These are phyloP conservation scores for Myoxocephalus aenaeus DNA, from an alignment of 2,797 vertebrate species.

Conservation along the genomic window DNA sequence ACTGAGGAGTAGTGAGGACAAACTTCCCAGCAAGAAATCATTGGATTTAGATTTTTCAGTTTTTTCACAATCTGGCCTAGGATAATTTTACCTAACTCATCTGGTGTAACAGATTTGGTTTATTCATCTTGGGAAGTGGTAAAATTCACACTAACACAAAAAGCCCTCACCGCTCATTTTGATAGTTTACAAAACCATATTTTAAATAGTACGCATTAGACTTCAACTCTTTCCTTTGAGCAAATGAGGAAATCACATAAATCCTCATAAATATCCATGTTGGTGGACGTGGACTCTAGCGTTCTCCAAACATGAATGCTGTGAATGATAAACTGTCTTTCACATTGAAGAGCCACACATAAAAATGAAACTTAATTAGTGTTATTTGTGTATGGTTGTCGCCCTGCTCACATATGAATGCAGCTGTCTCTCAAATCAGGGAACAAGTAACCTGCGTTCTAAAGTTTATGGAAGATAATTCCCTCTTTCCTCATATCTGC, in stretches of 20 bases:
- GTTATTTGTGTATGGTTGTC: constrained; percentile 58
- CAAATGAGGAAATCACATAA: constrained; percentile 63
- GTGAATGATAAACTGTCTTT: constrained; percentile 44
- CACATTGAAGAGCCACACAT: constrained; percentile 2
- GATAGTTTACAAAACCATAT: constrained; percentile 43
- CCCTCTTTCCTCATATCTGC: constrained; percentile 42
- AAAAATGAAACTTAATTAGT: constrained; percentile 15
- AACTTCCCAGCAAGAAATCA: constrained; percentile 3
- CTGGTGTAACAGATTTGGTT: constrained; percentile 40
- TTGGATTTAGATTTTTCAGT: constrained; percentile 34
- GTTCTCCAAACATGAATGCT: constrained; percentile 38
- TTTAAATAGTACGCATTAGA: constrained; percentile 39
- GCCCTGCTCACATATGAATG: constrained; percentile 58
- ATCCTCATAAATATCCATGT: constrained; percentile 62
- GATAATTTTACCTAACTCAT: constrained; percentile 28
- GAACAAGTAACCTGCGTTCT: constrained; percentile 60
- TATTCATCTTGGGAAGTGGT: constrained; percentile 35
- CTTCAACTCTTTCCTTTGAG: constrained; percentile 29
- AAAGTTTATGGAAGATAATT: constrained; percentile 67
- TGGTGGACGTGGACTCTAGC: constrained; percentile 34
- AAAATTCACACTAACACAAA: constrained; percentile 14
- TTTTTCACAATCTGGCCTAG: constrained; percentile 35
- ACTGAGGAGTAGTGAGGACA: constrained; percentile 16
- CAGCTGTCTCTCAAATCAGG: constrained; percentile 57
- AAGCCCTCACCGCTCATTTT: constrained; percentile 18